These are phyloP conservation scores for Heliconius himera DNA, from an alignment of 1,140 invertebrate genomes.

Conservation along the genomic window DNA sequence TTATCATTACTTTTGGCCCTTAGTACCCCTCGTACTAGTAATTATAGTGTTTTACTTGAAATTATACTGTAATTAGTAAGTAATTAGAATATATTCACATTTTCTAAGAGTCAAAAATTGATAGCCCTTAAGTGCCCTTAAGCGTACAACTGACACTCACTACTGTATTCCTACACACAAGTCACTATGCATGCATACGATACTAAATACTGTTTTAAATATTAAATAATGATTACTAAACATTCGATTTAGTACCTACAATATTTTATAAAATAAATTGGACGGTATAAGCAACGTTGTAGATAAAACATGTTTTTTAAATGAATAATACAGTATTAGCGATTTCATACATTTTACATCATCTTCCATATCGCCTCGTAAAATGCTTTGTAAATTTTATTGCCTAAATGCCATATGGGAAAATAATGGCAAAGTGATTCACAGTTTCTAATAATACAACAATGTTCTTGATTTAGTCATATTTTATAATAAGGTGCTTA, in stretches of 20 bases:
- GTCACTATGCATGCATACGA: not conserved
- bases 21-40: no score
- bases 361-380: no score
- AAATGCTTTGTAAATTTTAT: not conserved
- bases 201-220: not conserved
- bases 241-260: not conserved
- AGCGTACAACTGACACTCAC: not conserved
- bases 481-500: slow-evolving; percentile 8
- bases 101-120: not conserved
- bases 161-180: not conserved
- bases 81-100: not conserved
- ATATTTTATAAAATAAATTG: no score
- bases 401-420: not conserved
- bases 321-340: no score
- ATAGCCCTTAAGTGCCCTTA: not conserved
- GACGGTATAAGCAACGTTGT: no score
- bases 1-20: no score
- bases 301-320: no score
- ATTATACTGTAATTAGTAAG: not conserved
- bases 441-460: slow-evolving; percentile 18
- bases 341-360: no score
- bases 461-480: slow-evolving; percentile 17
- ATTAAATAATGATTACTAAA: not conserved
- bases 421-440: slow-evolving; percentile 7
- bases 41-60: not conserved